Conservation (phyloP, 2,888 invertebrate species). For the Osedax frankpressi region DNA sequence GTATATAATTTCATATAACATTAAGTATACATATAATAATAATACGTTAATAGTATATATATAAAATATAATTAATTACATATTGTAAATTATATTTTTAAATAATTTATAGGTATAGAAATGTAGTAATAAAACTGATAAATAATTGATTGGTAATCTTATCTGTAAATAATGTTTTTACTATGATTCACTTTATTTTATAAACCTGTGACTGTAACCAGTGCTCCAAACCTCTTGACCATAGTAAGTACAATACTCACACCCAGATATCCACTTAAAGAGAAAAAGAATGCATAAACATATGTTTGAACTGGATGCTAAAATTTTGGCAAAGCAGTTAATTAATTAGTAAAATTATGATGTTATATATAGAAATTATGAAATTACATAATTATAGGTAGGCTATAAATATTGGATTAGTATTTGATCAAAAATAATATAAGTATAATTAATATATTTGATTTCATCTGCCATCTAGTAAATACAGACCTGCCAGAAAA, state of each 20-base stretch:
- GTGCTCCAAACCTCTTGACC: slow-evolving; percentile 76
- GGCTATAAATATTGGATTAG: no score
- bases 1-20: no score
- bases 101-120: not conserved
- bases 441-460: not conserved
- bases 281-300: slow-evolving; percentile 71
- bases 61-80: no score
- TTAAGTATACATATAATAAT: no score
- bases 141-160: not conserved
- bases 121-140: not conserved
- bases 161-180: no score
- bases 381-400: no score
- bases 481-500: slow-evolving; percentile 60
- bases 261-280: slow-evolving; percentile 78
- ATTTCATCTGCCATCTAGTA: slow-evolving; percentile 18
- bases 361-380: not conserved
- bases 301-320: slow-evolving; percentile 59
- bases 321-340: slow-evolving; percentile 24
- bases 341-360: not conserved
- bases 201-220: slow-evolving; percentile 68
- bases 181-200: not conserved
- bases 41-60: no score
- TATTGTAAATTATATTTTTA: no score
- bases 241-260: slow-evolving; percentile 80
- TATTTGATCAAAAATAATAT: no score